These are phyloP conservation scores for Charadrius vociferus DNA, from an alignment of 2,113 vertebrate species.

Conservation along the genomic window DNA sequence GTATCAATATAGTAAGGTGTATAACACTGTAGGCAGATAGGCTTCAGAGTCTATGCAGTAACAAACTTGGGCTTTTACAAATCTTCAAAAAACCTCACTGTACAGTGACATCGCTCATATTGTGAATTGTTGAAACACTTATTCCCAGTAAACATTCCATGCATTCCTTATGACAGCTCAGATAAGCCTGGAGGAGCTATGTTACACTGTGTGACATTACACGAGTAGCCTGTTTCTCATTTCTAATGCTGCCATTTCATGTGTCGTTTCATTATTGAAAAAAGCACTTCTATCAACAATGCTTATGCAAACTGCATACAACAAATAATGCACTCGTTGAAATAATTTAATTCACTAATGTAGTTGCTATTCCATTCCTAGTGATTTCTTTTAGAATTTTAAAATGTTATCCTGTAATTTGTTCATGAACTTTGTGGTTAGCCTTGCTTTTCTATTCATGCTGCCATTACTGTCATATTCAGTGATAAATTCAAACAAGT, in stretches of 20 bases:
- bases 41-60: not conserved
- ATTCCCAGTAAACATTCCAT: not conserved
- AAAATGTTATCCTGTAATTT: not conserved
- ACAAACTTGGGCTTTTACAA: not conserved
- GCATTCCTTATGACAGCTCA: not conserved
- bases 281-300: not conserved
- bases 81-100: not conserved
- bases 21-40: not conserved
- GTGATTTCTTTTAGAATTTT: not conserved
- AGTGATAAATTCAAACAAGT: not conserved
- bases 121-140: not conserved
- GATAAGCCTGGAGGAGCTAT: not conserved
- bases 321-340: not conserved
- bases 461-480: not conserved
- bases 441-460: not conserved
- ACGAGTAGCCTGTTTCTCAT: not conserved
- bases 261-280: not conserved
- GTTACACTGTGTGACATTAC: not conserved
- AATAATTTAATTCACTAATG: not conserved
- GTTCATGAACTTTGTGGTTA: not conserved
- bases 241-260: not conserved
- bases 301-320: not conserved
- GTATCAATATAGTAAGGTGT: not conserved
- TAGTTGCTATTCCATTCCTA: not conserved
- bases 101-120: not conserved